Evolutionary conservation across 2,797 vertebrate species (phyloP).

Genomic region (Liparis tanakae): DNA sequence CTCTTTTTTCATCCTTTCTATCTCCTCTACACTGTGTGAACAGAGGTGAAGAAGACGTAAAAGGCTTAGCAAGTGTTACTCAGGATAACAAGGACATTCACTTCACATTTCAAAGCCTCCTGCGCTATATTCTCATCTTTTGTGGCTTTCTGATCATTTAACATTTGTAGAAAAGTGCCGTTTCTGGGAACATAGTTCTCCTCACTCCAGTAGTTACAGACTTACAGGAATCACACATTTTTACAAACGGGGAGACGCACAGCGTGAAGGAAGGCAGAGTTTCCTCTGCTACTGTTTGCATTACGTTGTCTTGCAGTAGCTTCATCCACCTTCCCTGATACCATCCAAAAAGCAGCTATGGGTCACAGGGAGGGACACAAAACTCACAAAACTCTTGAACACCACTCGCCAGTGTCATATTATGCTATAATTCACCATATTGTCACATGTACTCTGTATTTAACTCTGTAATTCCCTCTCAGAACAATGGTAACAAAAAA

Average conservation of each 20-base stretch:
- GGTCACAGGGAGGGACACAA: constrained; percentile 71
- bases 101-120: constrained; percentile 73
- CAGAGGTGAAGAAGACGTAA: constrained; percentile 59
- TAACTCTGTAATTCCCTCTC: constrained; percentile 75
- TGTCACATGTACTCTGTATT: constrained; percentile 72
- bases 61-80: constrained; percentile 55
- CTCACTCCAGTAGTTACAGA: constrained; percentile 49
- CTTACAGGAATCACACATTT: constrained; percentile 45
- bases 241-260: constrained; percentile 27
- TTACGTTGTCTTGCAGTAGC: constrained; percentile 28
- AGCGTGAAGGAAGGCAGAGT: constrained; percentile 44
- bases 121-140: constrained; percentile 25
- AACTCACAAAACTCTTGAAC: constrained; percentile 67
- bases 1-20: constrained; percentile 39
- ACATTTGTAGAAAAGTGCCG: constrained; percentile 47
- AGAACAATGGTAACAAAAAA: constrained; percentile 78
- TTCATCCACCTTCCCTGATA: constrained; percentile 33
- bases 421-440: constrained; percentile 74
- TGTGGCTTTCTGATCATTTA: constrained; percentile 60
- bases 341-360: constrained; percentile 52
- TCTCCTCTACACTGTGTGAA: constrained; percentile 53
- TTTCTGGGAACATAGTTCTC: constrained; percentile 48
- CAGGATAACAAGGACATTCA: constrained; percentile 71
- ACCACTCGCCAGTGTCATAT: constrained; percentile 56
- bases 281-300: constrained; percentile 51